A percentile compares a stretch with the other conserved stretches of the same genome.
phyloP scores from a whole-genome alignment of 1,140 invertebrate species.

The Vanessa tameamea region DNA sequence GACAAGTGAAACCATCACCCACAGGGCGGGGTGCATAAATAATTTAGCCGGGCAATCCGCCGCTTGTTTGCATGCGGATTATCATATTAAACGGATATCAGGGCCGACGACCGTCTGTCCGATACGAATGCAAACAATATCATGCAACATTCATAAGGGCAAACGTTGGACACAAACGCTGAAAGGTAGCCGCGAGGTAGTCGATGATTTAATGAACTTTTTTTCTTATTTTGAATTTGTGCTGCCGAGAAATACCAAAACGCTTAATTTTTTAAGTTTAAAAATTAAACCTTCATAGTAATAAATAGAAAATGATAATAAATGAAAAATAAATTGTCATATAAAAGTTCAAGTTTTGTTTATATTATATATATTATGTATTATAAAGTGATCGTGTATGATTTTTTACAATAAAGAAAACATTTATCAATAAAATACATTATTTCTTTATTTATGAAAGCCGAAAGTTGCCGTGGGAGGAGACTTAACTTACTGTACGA shows the following conservation, averaged over 20 bases:
- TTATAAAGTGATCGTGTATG: too few relatives aligned
- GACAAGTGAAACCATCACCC: constrained; percentile 67
- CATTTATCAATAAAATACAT: too few relatives aligned
- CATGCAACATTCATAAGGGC: constrained; percentile 74
- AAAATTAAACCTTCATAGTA: neutral
- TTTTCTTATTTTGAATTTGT: neutral
- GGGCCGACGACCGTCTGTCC: constrained; percentile 63
- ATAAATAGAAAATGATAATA: too few relatives aligned
- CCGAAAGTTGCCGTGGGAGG: too few relatives aligned
- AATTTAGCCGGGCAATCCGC: constrained; percentile 75
- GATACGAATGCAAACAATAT: constrained; percentile 77
- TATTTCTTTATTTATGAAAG: too few relatives aligned
- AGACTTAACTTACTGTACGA: too few relatives aligned
- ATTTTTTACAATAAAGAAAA: too few relatives aligned
- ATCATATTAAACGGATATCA: constrained; percentile 80
- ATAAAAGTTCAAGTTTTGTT: too few relatives aligned
- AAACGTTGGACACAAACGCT: constrained; percentile 52
- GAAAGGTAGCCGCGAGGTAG: constrained; percentile 42
- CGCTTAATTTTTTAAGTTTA: neutral
- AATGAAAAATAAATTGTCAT: neutral
- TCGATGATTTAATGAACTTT: constrained; percentile 11
- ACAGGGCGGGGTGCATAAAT: constrained; percentile 74
- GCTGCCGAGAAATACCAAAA: neutral
- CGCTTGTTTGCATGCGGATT: constrained; percentile 79
- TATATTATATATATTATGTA: too few relatives aligned